A percentile compares a stretch with the other conserved stretches of the same genome.
These are phyloP conservation scores for Ctenoplectra terminalis DNA, from an alignment of 1,140 invertebrate genomes.

Conservation along the genomic window DNA sequence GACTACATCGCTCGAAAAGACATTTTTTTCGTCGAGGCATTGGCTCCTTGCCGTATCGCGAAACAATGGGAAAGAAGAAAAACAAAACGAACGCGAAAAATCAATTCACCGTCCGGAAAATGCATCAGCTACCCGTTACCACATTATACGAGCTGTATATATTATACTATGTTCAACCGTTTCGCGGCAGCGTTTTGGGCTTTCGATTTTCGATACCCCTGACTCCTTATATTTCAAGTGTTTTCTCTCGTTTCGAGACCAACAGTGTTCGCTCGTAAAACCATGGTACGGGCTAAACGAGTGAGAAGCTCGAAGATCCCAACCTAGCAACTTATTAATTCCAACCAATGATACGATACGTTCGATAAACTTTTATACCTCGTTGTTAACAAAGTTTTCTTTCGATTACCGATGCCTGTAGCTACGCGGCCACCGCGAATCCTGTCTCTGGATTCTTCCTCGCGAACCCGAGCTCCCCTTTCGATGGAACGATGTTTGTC, in stretches of 20 bases:
- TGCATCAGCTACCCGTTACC: not conserved
- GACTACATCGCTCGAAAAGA: too few relatives aligned
- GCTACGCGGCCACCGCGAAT: not conserved
- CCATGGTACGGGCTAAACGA: not conserved
- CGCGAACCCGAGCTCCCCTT: too few relatives aligned
- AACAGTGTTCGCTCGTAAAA: not conserved
- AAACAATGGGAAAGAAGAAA: not conserved
- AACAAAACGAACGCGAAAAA: not conserved
- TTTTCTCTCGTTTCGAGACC: not conserved
- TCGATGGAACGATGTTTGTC: conserved; percentile 7
- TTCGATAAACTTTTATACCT: conserved; percentile 7
- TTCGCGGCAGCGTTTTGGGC: not conserved
- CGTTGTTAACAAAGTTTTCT: conserved; percentile 18
- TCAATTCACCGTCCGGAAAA: not conserved
- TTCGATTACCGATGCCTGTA: not conserved
- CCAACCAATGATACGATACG: not conserved
- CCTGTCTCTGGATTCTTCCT: not conserved
- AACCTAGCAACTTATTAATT: conserved; percentile 2
- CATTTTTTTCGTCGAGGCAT: too few relatives aligned
- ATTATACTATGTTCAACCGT: not conserved
- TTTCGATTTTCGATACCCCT: not conserved
- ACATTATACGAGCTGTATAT: not conserved
- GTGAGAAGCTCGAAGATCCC: not conserved
- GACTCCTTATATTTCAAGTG: not conserved
- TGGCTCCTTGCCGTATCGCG: too few relatives aligned